These are phyloP conservation scores for Platygyra sinensis DNA, from an alignment of 64 coral and sea anemone genomes.

Conservation along the genomic window DNA sequence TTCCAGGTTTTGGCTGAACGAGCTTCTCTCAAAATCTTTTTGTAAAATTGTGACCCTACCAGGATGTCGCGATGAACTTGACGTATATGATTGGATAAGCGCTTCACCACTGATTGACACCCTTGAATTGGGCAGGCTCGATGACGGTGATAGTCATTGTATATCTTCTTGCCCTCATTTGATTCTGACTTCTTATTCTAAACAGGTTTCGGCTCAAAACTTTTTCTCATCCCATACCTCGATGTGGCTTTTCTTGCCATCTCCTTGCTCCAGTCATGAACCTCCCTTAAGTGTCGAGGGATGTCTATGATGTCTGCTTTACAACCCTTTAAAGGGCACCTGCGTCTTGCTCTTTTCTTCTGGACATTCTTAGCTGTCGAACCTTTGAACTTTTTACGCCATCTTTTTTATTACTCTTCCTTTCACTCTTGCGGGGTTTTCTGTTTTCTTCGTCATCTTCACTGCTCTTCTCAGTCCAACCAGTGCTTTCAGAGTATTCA, in stretches of 20 bases:
- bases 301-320: conserved; percentile 30
- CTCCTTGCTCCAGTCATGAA: conserved; percentile 34
- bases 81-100: conserved; percentile 25
- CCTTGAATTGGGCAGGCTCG: conserved; percentile 24
- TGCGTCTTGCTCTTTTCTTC: background rate
- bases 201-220: conserved; percentile 1
- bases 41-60: conserved; percentile 22
- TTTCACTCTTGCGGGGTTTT: too few relatives aligned
- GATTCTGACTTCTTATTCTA: background rate
- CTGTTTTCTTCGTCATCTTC: too few relatives aligned
- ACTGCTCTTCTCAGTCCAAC: too few relatives aligned
- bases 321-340: conserved; percentile 14
- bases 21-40: conserved; percentile 34
- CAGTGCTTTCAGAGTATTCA: too few relatives aligned
- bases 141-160: conserved; percentile 28
- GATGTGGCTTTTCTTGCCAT: conserved; percentile 27
- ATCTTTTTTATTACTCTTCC: too few relatives aligned
- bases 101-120: conserved; percentile 40
- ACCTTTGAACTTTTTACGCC: too few relatives aligned
- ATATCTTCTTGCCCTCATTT: background rate
- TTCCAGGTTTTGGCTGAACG: conserved; percentile 35
- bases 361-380: background rate
- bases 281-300: conserved; percentile 39
- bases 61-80: conserved; percentile 26
- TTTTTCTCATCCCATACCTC: conserved; percentile 53